phyloP scores from a whole-genome alignment of 1,140 invertebrate genomes.

The Pristionchus pacificus region DNA sequence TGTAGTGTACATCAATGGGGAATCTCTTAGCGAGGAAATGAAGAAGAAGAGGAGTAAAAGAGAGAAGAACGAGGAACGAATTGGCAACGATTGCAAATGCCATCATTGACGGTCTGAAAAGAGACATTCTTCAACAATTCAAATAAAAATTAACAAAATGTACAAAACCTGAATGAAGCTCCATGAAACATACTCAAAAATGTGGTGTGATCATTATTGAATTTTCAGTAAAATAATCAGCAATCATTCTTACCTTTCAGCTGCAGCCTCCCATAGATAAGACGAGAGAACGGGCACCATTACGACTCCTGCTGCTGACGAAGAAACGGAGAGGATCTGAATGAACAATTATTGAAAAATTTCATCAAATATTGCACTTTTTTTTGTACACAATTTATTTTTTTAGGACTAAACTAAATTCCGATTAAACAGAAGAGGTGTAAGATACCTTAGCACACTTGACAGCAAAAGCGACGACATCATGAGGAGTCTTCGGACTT shows the following conservation, averaged over 20 bases:
- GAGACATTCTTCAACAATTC: background rate
- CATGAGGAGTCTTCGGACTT: conserved; percentile 24
- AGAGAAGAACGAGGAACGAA: conserved; percentile 25
- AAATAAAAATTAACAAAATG: background rate
- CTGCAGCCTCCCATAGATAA: conserved; percentile 30
- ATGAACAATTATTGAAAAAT: background rate
- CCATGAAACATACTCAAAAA: too few relatives aligned
- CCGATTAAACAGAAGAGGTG: background rate
- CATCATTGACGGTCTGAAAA: conserved; percentile 18
- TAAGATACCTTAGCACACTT: conserved; percentile 14
- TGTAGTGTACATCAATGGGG: conserved; percentile 27
- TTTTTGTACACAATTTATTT: background rate
- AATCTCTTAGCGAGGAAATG: conserved; percentile 27
- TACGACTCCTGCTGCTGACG: conserved; percentile 22
- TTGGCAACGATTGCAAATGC: conserved; percentile 30
- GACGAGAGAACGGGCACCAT: conserved; percentile 30
- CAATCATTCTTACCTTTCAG: conserved; percentile 16
- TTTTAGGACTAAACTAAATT: background rate
- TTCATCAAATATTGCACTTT: background rate
- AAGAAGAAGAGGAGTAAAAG: conserved; percentile 29
- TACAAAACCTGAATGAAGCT: too few relatives aligned
- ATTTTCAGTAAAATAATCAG: too few relatives aligned
- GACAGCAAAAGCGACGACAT: conserved; percentile 20
- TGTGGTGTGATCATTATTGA: too few relatives aligned
- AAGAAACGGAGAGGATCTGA: conserved; percentile 26